A percentile compares a stretch with the other conserved stretches of the same genome.
Conservation (phyloP, 2,113 vertebrate genomes). For the Hemicordylus capensis region DNA sequence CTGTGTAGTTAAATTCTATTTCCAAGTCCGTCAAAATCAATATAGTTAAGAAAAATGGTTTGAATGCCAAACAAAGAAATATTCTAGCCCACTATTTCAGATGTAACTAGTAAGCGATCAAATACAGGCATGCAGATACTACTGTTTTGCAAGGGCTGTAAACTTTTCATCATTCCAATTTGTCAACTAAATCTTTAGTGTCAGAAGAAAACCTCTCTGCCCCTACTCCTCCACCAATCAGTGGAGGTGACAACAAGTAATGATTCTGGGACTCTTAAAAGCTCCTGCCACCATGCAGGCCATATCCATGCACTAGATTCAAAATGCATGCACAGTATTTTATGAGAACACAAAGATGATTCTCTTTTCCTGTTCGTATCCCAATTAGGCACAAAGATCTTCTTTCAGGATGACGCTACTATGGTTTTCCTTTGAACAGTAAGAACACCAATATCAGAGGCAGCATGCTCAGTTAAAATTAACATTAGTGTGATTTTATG, state of each 20-base stretch:
- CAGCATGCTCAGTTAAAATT: not conserved
- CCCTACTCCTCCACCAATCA: not conserved
- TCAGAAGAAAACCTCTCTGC: too few relatives aligned
- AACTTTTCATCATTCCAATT: not conserved
- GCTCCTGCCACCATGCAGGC: not conserved
- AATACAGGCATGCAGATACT: not conserved
- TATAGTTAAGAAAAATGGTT: not conserved
- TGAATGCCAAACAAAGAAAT: not conserved
- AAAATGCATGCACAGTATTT: not conserved
- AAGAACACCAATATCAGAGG: not conserved
- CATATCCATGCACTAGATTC: not conserved
- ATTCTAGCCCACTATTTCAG: slow-evolving; percentile 30
- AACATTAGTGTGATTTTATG: not conserved
- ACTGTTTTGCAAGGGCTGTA: rapidly evolving
- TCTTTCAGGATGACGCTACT: not conserved
- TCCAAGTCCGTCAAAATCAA: rapidly evolving
- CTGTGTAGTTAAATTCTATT: not conserved
- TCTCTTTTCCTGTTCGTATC: not conserved
- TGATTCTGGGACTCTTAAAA: not conserved
- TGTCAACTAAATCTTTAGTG: not conserved
- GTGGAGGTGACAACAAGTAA: too few relatives aligned
- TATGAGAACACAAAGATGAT: not conserved
- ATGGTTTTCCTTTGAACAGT: not conserved
- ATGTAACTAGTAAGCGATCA: not conserved
- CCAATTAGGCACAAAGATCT: not conserved